Evolutionary conservation across 1,140 invertebrate species (phyloP).

Genomic region (Caenorhabditis elegans): WBcel235 BX284606.5:3965501-3966000

Average conservation of each 20-base stretch:
- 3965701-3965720: neutral
- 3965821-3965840: constrained; percentile 9
- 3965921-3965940: too few relatives aligned
- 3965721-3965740: too few relatives aligned
- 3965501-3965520: constrained; percentile 15
- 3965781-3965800: neutral
- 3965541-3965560: constrained; percentile 27
- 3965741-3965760: neutral
- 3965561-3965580: constrained; percentile 11
- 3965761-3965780: constrained; percentile 1
- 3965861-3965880: neutral
- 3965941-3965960: too few relatives aligned
- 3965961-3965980: too few relatives aligned
- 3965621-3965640: neutral
- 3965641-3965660: neutral
- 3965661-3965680: neutral
- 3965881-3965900: neutral
- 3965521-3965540: neutral
- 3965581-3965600: constrained; percentile 6
- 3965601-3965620: neutral
- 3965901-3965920: too few relatives aligned
- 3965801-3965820: neutral
- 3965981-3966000: too few relatives aligned
- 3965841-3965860: neutral
- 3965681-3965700: neutral